Percentiles rank a stretch among this genome's conserved stretches.
These are phyloP conservation scores for Chinchilla lanigera DNA, from an alignment of 2,113 vertebrate genomes.

Conservation along the genomic window DNA sequence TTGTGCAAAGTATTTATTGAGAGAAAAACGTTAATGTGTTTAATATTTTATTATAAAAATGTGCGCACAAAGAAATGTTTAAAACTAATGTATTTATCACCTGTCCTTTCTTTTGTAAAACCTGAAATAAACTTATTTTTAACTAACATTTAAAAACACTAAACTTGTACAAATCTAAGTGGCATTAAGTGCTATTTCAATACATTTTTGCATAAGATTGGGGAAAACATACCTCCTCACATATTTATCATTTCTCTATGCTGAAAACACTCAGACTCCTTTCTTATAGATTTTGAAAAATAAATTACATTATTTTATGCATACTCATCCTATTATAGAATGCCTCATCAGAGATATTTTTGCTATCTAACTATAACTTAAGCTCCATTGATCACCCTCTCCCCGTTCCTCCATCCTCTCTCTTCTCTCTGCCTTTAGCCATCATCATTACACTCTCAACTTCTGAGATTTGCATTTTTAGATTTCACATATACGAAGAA, in stretches of 20 bases:
- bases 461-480: no score
- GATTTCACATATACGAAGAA: not conserved
- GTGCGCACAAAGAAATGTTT: not conserved
- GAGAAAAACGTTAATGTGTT: not conserved
- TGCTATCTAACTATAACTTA: not conserved
- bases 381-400: no score
- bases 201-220: no score
- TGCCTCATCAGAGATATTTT: not conserved
- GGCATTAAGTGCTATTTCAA: no score
- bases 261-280: no score
- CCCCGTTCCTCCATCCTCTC: not conserved
- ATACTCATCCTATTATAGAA: not conserved
- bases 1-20: not conserved
- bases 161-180: not conserved
- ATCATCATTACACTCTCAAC: not conserved
- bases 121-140: not conserved
- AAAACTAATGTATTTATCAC: not conserved
- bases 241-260: no score
- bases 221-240: no score
- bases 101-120: not conserved
- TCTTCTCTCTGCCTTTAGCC: not conserved
- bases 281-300: not conserved
- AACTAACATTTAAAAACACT: not conserved
- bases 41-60: not conserved
- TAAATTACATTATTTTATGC: not conserved